Evolutionary conservation across 2,113 vertebrate species (phyloP).

Genomic region (Prietella phreatophila): DNA sequence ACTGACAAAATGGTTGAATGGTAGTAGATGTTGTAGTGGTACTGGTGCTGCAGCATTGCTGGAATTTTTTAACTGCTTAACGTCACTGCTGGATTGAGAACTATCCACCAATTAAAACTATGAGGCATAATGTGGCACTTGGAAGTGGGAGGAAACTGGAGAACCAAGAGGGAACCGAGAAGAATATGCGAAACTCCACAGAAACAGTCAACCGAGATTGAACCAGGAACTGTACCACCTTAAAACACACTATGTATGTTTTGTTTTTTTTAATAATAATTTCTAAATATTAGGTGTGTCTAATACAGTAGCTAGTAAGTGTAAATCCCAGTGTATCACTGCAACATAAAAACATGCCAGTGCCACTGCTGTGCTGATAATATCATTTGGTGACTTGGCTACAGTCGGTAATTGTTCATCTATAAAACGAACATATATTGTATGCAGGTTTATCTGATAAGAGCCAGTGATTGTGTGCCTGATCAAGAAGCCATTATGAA

Average conservation of each 20-base stretch:
- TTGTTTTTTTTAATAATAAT: too few species aligned
- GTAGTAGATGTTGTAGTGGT: neutral
- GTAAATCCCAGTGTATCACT: neutral
- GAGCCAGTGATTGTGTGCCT: neutral
- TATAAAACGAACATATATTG: neutral
- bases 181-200: too few species aligned
- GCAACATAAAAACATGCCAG: neutral
- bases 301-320: neutral
- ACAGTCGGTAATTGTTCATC: neutral
- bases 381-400: neutral
- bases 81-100: neutral
- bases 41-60: neutral
- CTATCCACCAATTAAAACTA: neutral
- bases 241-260: neutral
- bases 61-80: too few species aligned
- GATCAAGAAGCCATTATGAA: neutral
- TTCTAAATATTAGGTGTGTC: neutral
- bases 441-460: neutral
- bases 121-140: neutral
- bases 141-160: neutral
- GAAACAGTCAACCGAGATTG: too few species aligned
- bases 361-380: neutral
- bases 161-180: too few species aligned
- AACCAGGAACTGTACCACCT: too few species aligned
- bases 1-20: neutral